Evolutionary conservation across 2,888 invertebrate genomes (phyloP).

Genomic region (Brachyptera putata): DNA sequence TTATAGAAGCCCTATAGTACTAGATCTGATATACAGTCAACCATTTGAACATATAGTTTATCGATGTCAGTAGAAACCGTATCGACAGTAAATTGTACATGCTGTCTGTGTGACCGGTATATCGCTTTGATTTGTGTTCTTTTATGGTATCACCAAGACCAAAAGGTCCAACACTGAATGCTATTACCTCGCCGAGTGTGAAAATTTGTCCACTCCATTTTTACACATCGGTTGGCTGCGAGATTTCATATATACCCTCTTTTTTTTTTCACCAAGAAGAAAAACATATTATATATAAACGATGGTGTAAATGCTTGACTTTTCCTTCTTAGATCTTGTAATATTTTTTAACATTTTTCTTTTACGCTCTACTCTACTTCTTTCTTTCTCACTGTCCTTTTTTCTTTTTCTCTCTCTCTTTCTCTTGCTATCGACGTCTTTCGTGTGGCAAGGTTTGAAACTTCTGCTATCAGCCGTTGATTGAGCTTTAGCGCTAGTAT

Average conservation of each 20-base stretch:
- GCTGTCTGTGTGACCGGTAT: no score
- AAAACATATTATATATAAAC: conserved; percentile 1
- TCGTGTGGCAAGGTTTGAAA: not conserved
- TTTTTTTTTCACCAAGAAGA: no score
- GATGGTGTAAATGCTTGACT: not conserved
- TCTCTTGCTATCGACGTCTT: not conserved
- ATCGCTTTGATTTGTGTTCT: no score
- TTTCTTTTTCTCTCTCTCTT: conserved; percentile 2
- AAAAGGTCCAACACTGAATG: no score
- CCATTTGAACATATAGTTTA: no score
- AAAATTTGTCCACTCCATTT: conserved; percentile 10
- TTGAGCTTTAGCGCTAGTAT: conserved; percentile 19
- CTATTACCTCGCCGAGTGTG: not conserved
- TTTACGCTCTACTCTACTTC: not conserved
- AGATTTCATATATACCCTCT: no score
- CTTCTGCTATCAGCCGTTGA: conserved; percentile 11
- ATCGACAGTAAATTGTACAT: not conserved
- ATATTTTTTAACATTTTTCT: not conserved
- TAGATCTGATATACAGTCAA: no score
- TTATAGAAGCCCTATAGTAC: no score
- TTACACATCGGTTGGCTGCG: not conserved
- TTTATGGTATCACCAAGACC: no score
- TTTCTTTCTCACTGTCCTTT: not conserved
- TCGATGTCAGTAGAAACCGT: not conserved
- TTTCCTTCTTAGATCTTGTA: not conserved